Percentiles rank a stretch among this genome's conserved stretches.
Conservation (phyloP, 1,140 invertebrate species). For the Pogonognathellus flavescens region DNA sequence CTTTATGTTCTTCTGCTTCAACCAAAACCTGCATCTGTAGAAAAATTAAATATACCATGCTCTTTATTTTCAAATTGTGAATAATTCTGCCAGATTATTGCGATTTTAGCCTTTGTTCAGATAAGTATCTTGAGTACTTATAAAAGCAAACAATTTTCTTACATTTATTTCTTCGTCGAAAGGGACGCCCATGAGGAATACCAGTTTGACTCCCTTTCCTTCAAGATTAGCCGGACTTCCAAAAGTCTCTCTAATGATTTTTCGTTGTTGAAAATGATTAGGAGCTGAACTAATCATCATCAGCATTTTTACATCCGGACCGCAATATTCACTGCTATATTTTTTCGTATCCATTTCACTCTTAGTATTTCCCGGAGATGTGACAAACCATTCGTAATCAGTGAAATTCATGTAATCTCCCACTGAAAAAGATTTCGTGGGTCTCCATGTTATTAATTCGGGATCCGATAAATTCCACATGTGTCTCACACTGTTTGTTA, state of each 20-base stretch:
- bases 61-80: no score
- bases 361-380: not conserved
- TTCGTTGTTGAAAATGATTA: conserved; percentile 11
- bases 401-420: conserved; percentile 45
- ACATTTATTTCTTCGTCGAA: not conserved
- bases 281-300: conserved; percentile 54
- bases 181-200: conserved; percentile 47
- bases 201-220: not conserved
- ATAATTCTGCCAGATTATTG: no score
- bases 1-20: not conserved
- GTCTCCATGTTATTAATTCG: conserved; percentile 14
- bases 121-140: no score
- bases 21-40: not conserved
- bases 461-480: not conserved
- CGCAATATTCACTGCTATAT: conserved; percentile 25
- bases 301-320: conserved; percentile 37
- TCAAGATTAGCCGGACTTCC: conserved; percentile 10
- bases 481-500: not conserved
- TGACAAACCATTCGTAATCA: not conserved
- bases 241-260: conserved; percentile 49
- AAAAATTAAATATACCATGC: not conserved
- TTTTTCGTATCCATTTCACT: not conserved
- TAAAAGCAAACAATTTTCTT: not conserved
- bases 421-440: not conserved
- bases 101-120: no score